Evolutionary conservation across 2,113 vertebrate genomes (phyloP), one percentile per base, ranked within the genome.

Genomic region (Oncorhynchus gorbuscha): DNA sequence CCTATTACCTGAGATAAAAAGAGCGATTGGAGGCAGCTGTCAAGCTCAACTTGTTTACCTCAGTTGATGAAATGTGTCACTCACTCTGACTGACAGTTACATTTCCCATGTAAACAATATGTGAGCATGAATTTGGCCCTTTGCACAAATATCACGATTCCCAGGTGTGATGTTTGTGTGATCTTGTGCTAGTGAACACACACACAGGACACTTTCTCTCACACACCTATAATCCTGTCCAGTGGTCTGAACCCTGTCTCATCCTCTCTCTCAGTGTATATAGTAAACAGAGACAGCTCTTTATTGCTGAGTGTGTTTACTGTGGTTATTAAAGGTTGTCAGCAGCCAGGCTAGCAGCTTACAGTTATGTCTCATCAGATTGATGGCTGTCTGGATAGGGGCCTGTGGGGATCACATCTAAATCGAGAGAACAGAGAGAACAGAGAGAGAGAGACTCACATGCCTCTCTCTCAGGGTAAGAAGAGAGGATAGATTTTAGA

Each of bases 291-390:
- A 35, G 13, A 35, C 11, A 45, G 24, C 35, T 72, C 48, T 45
- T 68, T 51, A 59, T 35, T n/a, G n/a, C 70, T 73, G 39, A 68
- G 48, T 58, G 62, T 78, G 32, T 69, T 73, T 58, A 73, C 66
- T 59, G 59, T 22, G n/a, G 51, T 18, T 55, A 55, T 14, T 14
- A 55, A 45, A 78, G 58, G 32, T 73, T 9, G 48, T 68, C 30
- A 61, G 64, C 20, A 11, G 61, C 64, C 24, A 8, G 35, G 18
- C 39, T 13, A 49, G 48, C 28, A 9, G 39, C 39, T 45, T 45
- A 45, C 39, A 45, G 39, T 45, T 45, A 22, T 68, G 74, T 75
- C 48, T 45, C 16, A 1, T 8, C 64, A 32, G 65, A 55, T 58
- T 49, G 65, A 68, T 55, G 24, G 48, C 39, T 45, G 39, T 2